A percentile compares a stretch with the other conserved stretches of the same genome.
Evolutionary conservation across 2,888 invertebrate genomes (phyloP).

Genomic region (Agrochola circellaris): DNA sequence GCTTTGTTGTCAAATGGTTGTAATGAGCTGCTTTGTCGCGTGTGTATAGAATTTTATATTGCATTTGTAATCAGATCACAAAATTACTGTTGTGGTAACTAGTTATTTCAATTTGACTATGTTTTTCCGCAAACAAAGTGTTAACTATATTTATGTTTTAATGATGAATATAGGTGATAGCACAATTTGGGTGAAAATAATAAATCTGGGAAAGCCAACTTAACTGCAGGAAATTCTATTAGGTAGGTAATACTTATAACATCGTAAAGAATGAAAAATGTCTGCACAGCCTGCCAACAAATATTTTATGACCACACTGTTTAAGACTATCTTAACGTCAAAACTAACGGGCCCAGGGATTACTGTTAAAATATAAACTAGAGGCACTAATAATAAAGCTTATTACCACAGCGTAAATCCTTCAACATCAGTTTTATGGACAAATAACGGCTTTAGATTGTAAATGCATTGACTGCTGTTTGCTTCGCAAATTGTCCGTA

Average conservation of each 20-base stretch:
- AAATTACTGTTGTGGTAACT: conserved; percentile 19
- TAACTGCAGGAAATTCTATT: not conserved
- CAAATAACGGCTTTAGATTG: conserved; percentile 41
- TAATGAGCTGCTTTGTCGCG: conserved; percentile 32
- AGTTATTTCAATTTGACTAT: not conserved
- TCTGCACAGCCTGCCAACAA: not conserved
- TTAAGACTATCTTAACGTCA: too few species aligned
- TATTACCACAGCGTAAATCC: conserved; percentile 5
- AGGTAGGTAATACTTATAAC: not conserved
- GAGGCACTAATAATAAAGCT: conserved; percentile 15
- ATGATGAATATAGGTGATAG: not conserved
- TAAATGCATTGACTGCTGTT: conserved; percentile 38
- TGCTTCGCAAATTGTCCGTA: conserved; percentile 29
- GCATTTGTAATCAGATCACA: conserved; percentile 24
- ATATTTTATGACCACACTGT: not conserved
- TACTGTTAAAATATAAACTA: conserved; percentile 12
- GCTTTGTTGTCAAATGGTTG: conserved; percentile 30
- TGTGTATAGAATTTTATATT: conserved; percentile 1
- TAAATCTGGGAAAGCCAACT: not conserved
- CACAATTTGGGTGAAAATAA: not conserved
- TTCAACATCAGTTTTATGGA: conserved; percentile 5
- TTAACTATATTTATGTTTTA: not conserved
- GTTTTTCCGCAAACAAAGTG: not conserved
- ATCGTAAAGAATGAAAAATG: not conserved
- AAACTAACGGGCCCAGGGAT: conserved; percentile 12